Base-by-base conservation (phyloP, 2,797 vertebrate species). In the Channallabes apus region DNA sequence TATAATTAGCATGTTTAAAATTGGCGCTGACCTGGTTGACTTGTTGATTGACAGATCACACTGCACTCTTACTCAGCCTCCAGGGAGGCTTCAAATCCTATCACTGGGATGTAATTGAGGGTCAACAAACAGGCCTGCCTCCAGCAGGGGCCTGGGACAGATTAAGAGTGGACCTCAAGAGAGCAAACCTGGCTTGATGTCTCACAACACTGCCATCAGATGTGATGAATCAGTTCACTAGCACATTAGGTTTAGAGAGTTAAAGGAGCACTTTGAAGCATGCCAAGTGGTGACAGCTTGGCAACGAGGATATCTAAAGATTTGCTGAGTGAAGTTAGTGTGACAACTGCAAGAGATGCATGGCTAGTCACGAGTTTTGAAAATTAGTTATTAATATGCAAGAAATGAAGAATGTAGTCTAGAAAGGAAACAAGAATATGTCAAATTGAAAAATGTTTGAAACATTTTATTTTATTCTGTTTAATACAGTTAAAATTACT, bases 1-100 rank as follows among this genome's bases (percentile, higher is more conserved):
- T 87, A 87, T 90, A 89, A 90, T 90, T 90, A 89, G 86, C 83
- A 59, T 89, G 88, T 87, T 89, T 88, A 89, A 75, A 84, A 83
- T 73, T 29, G 61, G 12, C 61, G 24, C 76, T 83, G 80, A 86
- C 89, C 87, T 61, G 68, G 82, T 68, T 83, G 80, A 76, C 56
- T 51, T 7, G 41, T 41, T 90, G 89, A 90, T 88, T 88, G 89
- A 90, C 87, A 88, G 89, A 85, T 88, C 87, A 83, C 80, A 76
- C 81, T 84, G 86, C 73, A 82, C 85, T 73, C 27, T 51, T 35
- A 17, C 38, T 72, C 67, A 69, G 78, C 80, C 85, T 73, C 88
- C 75, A 67, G 86, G 82, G 86, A 88, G 82, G 80, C 72, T 86
- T 88, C 61, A 90, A 86, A 88, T 86, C 88, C 78, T 83, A 82